Evolutionary conservation across 2,888 invertebrate species (phyloP).

Genomic region (Lumbricus terrestris): DNA sequence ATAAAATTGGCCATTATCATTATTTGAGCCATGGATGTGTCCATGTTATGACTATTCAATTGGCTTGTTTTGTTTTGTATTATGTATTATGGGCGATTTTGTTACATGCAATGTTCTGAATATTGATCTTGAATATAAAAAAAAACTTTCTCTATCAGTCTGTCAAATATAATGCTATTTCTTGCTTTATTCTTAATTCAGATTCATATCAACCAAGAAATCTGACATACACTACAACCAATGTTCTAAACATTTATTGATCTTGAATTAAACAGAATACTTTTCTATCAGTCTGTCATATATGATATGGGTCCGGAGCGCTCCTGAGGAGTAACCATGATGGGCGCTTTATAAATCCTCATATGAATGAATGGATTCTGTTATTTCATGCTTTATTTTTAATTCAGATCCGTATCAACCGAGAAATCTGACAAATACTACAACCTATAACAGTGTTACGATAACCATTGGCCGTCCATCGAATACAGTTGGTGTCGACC

Average conservation of each 20-base stretch:
- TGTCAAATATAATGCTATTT: not conserved
- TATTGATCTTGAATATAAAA: not conserved
- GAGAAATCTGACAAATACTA: not conserved
- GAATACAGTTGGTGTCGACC: not conserved
- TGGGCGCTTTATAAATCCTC: too few relatives aligned
- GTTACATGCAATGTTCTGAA: not conserved
- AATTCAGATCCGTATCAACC: not conserved
- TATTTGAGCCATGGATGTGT: too few relatives aligned
- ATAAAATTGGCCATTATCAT: too few relatives aligned
- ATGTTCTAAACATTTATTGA: too few relatives aligned
- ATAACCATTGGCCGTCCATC: not conserved
- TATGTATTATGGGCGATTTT: not conserved
- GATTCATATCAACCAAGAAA: not conserved
- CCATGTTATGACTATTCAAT: too few relatives aligned
- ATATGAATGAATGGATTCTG: too few relatives aligned
- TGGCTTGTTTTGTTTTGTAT: too few relatives aligned
- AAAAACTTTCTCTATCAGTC: not conserved
- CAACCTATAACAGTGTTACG: not conserved
- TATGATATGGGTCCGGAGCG: too few relatives aligned
- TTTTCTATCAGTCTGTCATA: too few relatives aligned
- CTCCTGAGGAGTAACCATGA: too few relatives aligned
- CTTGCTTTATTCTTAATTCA: not conserved
- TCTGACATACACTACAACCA: not conserved
- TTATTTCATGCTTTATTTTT: not conserved
- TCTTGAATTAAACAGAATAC: too few relatives aligned